These are phyloP conservation scores for Malurus cyaneus DNA, from an alignment of 2,113 vertebrate genomes.

Conservation along the genomic window DNA sequence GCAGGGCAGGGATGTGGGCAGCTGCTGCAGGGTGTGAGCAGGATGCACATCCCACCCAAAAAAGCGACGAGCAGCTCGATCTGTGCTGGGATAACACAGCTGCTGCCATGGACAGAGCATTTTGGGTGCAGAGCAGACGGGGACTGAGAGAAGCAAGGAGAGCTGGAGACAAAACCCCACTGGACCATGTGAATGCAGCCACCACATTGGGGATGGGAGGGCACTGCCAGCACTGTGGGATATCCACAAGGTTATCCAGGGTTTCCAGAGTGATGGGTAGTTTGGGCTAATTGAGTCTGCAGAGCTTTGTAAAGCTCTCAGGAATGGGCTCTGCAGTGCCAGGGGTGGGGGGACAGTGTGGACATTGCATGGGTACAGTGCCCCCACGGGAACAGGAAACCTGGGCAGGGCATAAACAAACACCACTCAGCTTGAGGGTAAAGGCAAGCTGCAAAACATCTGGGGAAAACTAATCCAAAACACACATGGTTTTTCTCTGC, in stretches of 20 bases:
- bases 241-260: background rate
- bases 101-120: background rate
- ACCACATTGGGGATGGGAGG: background rate
- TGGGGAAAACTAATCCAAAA: background rate
- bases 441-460: background rate
- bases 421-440: background rate
- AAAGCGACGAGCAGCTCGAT: background rate
- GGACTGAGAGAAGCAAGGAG: background rate
- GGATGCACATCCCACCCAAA: background rate
- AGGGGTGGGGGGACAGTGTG: background rate
- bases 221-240: background rate
- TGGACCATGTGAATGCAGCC: background rate
- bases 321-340: background rate
- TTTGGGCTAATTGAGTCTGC: background rate
- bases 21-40: rapidly evolving
- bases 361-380: background rate
- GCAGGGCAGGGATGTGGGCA: background rate
- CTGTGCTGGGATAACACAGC: background rate
- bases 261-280: rapidly evolving
- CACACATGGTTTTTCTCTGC: background rate
- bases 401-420: background rate
- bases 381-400: background rate
- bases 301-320: background rate
- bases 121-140: background rate
- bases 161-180: background rate